Evolutionary conservation across 1,140 invertebrate genomes (phyloP).

Genomic region (Meloidogyne chitwoodi): DNA sequence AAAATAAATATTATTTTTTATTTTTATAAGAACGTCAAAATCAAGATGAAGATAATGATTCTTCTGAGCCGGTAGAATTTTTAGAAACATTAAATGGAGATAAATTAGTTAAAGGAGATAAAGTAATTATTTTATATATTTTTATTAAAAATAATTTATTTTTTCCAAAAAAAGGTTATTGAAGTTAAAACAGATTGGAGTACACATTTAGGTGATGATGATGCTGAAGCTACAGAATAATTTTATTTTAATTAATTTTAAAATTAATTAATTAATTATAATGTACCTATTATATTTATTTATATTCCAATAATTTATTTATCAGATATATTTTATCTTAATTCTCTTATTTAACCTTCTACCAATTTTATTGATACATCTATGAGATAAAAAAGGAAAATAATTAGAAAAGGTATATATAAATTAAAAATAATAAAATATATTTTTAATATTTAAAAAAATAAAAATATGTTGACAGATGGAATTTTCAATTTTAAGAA

Average conservation of each 20-base stretch:
- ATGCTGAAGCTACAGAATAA: slow-evolving; percentile 17
- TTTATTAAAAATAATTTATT: too few relatives aligned
- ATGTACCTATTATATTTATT: too few relatives aligned
- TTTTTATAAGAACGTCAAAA: too few relatives aligned
- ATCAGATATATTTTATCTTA: background rate
- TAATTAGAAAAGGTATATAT: too few relatives aligned
- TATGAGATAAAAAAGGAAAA: background rate
- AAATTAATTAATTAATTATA: too few relatives aligned
- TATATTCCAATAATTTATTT: too few relatives aligned
- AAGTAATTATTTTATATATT: background rate
- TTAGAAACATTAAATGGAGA: background rate
- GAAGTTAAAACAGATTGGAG: slow-evolving; percentile 14
- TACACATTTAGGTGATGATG: slow-evolving; percentile 9
- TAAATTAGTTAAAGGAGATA: background rate
- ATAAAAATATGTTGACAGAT: background rate
- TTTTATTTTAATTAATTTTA: too few relatives aligned
- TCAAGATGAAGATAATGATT: background rate
- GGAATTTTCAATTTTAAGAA: too few relatives aligned
- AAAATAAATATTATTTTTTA: too few relatives aligned
- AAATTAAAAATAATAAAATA: too few relatives aligned
- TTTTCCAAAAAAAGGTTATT: background rate
- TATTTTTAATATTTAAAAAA: background rate
- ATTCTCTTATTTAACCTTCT: background rate
- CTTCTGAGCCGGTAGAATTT: background rate
- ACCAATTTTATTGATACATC: background rate